A percentile compares a stretch with the other conserved stretches of the same genome.
These are phyloP conservation scores for Leptinotarsa haldemani DNA, from an alignment of 2,888 invertebrate genomes.

Conservation along the genomic window DNA sequence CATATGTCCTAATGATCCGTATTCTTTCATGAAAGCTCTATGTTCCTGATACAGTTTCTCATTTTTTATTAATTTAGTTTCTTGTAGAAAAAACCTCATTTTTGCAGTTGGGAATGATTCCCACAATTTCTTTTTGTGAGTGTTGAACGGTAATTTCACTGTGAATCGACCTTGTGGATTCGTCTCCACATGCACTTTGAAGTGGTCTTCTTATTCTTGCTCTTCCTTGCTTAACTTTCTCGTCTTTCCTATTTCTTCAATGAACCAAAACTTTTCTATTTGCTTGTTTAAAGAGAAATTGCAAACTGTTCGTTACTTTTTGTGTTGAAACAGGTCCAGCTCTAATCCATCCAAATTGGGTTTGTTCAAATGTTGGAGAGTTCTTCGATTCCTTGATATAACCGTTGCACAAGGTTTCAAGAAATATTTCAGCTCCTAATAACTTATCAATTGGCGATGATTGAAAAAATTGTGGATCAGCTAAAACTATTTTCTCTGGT, in stretches of 20 bases:
- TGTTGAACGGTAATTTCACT: not conserved
- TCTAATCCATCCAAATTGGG: not conserved
- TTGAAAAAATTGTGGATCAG: not conserved
- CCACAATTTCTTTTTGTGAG: no score
- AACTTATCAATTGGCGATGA: not conserved
- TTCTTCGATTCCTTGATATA: not conserved
- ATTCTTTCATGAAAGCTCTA: no score
- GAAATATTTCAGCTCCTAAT: not conserved
- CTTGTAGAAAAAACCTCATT: no score
- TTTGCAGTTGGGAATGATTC: no score
- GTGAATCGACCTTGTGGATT: not conserved
- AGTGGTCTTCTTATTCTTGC: not conserved
- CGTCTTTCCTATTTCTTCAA: not conserved
- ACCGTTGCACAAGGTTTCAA: not conserved
- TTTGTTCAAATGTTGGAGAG: not conserved
- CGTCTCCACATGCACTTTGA: not conserved
- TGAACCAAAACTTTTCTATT: not conserved
- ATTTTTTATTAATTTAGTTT: no score
- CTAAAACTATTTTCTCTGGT: not conserved
- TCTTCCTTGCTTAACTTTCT: not conserved
- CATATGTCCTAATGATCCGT: no score
- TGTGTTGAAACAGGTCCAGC: not conserved
- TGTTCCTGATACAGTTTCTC: no score
- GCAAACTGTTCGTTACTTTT: not conserved
- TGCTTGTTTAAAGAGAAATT: not conserved